phyloP scores from a whole-genome alignment of 2,113 vertebrate species.

The Donacobius atricapilla region DNA sequence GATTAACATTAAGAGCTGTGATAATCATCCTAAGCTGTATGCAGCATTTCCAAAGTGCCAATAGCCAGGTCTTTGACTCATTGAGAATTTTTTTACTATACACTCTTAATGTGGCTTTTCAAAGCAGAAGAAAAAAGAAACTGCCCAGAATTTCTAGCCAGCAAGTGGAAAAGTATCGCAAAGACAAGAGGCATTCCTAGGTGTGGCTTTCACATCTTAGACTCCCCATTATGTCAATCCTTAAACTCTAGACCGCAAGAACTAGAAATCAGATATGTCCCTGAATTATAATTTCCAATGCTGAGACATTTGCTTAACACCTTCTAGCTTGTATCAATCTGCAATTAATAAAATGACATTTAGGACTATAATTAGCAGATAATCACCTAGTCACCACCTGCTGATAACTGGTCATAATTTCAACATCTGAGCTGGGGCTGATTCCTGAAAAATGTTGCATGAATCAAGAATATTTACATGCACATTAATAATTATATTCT shows the following conservation, averaged over 20 bases:
- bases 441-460: background rate
- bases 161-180: background rate
- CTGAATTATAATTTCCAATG: background rate
- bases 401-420: slow-evolving; percentile 3
- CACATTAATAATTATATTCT: background rate
- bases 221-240: background rate
- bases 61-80: background rate
- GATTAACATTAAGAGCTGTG: accelerated
- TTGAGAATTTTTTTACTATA: background rate
- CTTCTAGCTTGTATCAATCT: background rate
- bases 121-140: background rate
- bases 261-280: background rate
- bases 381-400: background rate
- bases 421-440: background rate
- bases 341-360: slow-evolving; percentile 8
- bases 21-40: background rate
- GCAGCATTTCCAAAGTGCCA: background rate
- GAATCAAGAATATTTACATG: slow-evolving; percentile 4
- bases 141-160: background rate
- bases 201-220: background rate
- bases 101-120: background rate
- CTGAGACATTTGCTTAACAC: background rate
- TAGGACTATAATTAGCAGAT: background rate
- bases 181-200: background rate
- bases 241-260: background rate